Percentiles rank a stretch among this genome's conserved stretches.
These are phyloP conservation scores for Halcyon badia DNA, from an alignment of 2,797 vertebrate species.

Conservation along the genomic window DNA sequence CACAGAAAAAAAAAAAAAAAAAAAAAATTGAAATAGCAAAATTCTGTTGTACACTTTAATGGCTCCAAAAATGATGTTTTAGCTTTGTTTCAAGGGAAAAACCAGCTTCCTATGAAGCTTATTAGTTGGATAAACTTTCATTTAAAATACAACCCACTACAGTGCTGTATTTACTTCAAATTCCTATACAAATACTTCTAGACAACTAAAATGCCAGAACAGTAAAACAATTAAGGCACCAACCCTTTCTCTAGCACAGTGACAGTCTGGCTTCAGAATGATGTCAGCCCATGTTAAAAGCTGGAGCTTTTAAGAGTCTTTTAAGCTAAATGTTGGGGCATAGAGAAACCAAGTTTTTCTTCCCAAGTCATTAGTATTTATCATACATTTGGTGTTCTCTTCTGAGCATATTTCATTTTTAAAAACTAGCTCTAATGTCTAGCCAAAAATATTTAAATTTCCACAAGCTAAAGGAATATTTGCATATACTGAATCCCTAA, in stretches of 20 bases:
- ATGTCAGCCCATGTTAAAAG: not conserved
- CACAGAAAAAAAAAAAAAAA: not conserved
- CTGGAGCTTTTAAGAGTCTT: fast-evolving
- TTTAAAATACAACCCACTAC: conserved; percentile 40
- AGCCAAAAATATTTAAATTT: not conserved
- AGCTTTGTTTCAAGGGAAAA: conserved; percentile 26
- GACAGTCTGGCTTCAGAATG: conserved; percentile 37
- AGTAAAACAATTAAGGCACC: conserved; percentile 49
- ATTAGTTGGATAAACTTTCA: conserved; percentile 47
- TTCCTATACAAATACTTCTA: conserved; percentile 42
- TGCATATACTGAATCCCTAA: not conserved
- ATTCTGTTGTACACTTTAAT: not conserved
- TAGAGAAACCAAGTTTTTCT: not conserved
- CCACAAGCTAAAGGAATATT: not conserved
- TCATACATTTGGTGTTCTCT: not conserved
- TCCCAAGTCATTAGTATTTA: not conserved
- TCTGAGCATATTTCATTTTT: not conserved
- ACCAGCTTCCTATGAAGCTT: conserved; percentile 7
- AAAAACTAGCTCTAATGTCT: not conserved
- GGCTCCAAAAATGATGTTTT: not conserved
- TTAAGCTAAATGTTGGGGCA: not conserved
- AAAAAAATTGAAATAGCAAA: not conserved
- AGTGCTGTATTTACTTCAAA: conserved; percentile 39
- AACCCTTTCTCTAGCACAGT: conserved; percentile 19
- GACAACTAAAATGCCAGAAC: conserved; percentile 64